Conservation (phyloP, 2,888 invertebrate genomes). For the Agriopis leucophaearia region DNA sequence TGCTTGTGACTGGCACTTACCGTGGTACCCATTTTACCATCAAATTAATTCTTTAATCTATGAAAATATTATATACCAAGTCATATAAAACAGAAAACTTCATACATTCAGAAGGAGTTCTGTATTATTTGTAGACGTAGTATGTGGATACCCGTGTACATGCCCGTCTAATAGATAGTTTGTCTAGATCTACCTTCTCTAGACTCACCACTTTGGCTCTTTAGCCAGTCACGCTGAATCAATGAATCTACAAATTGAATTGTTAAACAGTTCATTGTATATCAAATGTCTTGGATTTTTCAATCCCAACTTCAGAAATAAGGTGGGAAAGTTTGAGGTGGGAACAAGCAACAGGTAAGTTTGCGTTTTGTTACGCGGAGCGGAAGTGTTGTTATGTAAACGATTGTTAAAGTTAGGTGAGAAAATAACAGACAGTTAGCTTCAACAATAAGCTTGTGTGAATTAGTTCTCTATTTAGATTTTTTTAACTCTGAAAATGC, state of each 20-base stretch:
- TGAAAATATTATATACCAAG: neutral
- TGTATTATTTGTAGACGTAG: neutral
- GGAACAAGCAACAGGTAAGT: conserved; percentile 39
- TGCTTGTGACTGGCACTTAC: neutral
- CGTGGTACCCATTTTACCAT: neutral
- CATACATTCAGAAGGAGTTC: neutral
- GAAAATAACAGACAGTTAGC: neutral
- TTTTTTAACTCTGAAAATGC: neutral
- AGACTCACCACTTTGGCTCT: conserved; percentile 85
- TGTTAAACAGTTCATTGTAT: conserved; percentile 49
- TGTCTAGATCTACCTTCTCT: conserved; percentile 81
- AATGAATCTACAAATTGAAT: conserved; percentile 82
- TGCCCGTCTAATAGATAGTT: conserved; percentile 32
- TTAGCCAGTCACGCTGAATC: conserved; percentile 85
- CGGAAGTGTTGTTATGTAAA: conserved; percentile 43
- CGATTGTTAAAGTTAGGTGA: conserved; percentile 33
- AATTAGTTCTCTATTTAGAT: neutral
- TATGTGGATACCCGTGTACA: conserved; percentile 31
- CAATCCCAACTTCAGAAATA: conserved; percentile 42
- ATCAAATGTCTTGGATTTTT: conserved; percentile 47
- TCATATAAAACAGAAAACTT: neutral
- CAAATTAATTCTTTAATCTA: neutral
- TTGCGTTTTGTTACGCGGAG: conserved; percentile 41
- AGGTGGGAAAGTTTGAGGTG: conserved; percentile 37
- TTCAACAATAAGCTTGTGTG: too few species aligned